Conservation (phyloP, 1,140 invertebrate species). For the Cotesia vestalis region DNA sequence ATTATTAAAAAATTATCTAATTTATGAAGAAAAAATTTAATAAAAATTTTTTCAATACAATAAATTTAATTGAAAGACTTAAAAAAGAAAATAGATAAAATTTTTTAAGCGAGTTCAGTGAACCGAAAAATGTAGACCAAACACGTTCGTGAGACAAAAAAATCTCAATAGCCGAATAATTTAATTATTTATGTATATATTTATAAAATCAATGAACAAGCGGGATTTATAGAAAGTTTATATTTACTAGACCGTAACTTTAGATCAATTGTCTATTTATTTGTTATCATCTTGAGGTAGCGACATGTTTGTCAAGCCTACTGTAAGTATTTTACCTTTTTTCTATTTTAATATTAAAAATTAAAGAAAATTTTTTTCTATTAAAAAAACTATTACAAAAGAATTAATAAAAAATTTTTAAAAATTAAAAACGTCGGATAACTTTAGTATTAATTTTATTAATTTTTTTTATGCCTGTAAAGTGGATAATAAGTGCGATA, state of each 20-base stretch:
- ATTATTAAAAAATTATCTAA: no score
- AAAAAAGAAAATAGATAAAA: neutral
- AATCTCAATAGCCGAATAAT: constrained; percentile 5
- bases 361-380: no score
- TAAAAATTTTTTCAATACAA: no score
- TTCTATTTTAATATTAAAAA: neutral
- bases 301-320: constrained; percentile 42
- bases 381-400: no score
- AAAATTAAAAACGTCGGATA: no score
- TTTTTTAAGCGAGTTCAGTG: neutral
- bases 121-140: constrained; percentile 7
- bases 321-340: constrained; percentile 42
- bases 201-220: constrained; percentile 19
- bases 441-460: neutral
- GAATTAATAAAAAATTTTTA: no score
- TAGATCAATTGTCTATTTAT: constrained; percentile 45
- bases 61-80: neutral
- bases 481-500: no score
- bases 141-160: neutral
- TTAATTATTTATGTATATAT: constrained; percentile 3
- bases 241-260: constrained; percentile 47
- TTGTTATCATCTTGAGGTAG: constrained; percentile 38
- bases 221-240: constrained; percentile 49
- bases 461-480: neutral
- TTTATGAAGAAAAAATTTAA: no score